A percentile compares a stretch with the other conserved stretches of the same genome.
Conservation (phyloP, 2,888 invertebrate genomes). For the Chorisops tibialis region DNA sequence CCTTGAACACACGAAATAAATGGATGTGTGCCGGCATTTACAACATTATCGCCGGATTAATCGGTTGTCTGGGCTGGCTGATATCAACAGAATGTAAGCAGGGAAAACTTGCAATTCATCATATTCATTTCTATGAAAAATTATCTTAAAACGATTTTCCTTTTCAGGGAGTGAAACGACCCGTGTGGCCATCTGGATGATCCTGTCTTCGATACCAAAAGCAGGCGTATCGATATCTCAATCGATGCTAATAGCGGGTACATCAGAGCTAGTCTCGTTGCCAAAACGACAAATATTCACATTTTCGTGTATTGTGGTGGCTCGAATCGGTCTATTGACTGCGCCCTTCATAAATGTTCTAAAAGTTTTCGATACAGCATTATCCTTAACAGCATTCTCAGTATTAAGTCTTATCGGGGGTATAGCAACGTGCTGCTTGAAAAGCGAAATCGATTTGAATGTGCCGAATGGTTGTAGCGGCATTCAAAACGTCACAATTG, state of each 20-base stretch:
- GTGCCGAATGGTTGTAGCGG: not conserved
- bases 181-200: conserved; percentile 48
- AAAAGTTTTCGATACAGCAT: conserved; percentile 45
- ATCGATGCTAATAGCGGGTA: conserved; percentile 50
- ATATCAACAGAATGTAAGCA: conserved; percentile 46
- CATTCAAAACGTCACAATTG: not conserved
- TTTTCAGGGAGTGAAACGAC: conserved; percentile 44
- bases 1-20: conserved; percentile 48
- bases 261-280: conserved; percentile 48
- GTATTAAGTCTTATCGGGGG: conserved; percentile 47
- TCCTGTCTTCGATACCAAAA: conserved; percentile 50
- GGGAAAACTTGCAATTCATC: not conserved
- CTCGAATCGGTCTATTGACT: conserved; percentile 48
- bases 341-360: conserved; percentile 51
- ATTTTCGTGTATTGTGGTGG: conserved; percentile 50
- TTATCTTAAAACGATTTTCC: not conserved
- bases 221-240: conserved; percentile 50
- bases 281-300: conserved; percentile 47
- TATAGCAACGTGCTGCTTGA: conserved; percentile 44
- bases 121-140: conserved; percentile 5
- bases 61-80: conserved; percentile 50
- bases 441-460: conserved; percentile 35
- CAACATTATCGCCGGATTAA: conserved; percentile 48
- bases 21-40: conserved; percentile 50
- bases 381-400: conserved; percentile 47